A percentile compares a stretch with the other conserved stretches of the same genome.
Conservation (phyloP, 2,888 invertebrate genomes). For the Protodeltote pygarga region DNA sequence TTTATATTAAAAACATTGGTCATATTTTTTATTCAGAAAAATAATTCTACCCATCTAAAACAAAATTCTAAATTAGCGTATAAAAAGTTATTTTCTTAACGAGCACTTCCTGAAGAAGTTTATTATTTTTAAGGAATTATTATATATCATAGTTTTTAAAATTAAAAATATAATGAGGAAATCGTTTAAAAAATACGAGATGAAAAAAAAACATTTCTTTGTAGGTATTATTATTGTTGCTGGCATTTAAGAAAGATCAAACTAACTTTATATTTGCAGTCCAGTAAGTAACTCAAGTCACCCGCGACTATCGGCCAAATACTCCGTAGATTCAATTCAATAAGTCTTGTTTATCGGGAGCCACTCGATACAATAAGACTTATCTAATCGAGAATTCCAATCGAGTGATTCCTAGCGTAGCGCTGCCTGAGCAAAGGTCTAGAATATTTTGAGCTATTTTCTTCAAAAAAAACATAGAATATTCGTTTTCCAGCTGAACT, state of each 20-base stretch:
- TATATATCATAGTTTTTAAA: no score
- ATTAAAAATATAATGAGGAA: no score
- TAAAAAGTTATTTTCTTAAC: no score
- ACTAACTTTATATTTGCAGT: conserved; percentile 43
- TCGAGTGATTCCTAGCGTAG: conserved; percentile 37
- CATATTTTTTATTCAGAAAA: no score
- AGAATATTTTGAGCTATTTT: conserved; percentile 19
- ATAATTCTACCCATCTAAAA: no score
- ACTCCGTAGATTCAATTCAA: conserved; percentile 44
- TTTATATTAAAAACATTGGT: no score
- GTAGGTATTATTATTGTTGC: conserved; percentile 40
- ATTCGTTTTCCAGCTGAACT: conserved; percentile 5
- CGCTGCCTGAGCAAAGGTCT: conserved; percentile 32
- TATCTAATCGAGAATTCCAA: conserved; percentile 48
- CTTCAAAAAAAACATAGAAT: conserved; percentile 18
- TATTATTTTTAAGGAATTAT: no score
- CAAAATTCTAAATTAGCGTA: no score
- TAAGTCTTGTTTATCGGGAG: conserved; percentile 47
- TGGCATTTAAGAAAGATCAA: conserved; percentile 45
- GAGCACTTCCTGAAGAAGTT: no score
- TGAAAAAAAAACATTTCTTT: no score
- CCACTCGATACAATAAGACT: conserved; percentile 40
- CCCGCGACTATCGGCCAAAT: conserved; percentile 33
- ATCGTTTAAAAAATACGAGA: no score
- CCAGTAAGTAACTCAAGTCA: conserved; percentile 32